Conservation (phyloP, 2,113 vertebrate species). For the Stercorarius parasiticus region DNA sequence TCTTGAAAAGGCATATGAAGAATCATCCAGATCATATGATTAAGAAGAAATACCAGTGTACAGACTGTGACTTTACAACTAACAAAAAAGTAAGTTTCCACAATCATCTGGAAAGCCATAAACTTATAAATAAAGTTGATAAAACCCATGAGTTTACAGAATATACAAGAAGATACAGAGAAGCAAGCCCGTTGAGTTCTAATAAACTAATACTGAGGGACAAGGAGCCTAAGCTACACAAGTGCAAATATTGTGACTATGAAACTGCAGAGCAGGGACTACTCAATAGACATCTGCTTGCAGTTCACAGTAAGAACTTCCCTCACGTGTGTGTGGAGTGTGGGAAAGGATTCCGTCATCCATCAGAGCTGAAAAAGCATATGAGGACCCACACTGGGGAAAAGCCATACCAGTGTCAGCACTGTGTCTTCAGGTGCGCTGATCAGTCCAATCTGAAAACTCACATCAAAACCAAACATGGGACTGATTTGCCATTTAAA, state of each 20-base stretch:
- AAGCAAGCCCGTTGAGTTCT: conserved; percentile 93
- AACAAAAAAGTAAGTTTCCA: conserved; percentile 99
- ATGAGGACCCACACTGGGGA: conserved; percentile 99
- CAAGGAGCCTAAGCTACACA: conserved; percentile 93
- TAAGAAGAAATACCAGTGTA: conserved; percentile 99
- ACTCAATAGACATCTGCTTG: conserved; percentile 93
- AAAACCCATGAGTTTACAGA: conserved; percentile 89
- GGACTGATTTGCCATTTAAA: conserved; percentile 91
- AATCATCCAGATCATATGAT: conserved; percentile 98
- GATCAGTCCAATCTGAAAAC: conserved; percentile 99
- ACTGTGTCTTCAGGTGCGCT: conserved; percentile 94
- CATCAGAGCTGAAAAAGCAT: conserved; percentile 98
- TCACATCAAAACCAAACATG: conserved; percentile 97
- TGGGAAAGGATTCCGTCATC: conserved; percentile 97
- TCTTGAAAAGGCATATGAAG: conserved; percentile 99
- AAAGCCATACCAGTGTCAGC: conserved; percentile 97
- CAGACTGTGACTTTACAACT: conserved; percentile 98
- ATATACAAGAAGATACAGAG: conserved; percentile 92
- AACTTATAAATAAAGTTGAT: conserved; percentile 90
- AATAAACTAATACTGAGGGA: conserved; percentile 97
- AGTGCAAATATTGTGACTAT: conserved; percentile 98
- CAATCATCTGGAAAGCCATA: conserved; percentile 98
- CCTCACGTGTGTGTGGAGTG: conserved; percentile 98
- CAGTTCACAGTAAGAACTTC: conserved; percentile 98
- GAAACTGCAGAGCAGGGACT: conserved; percentile 97